Evolutionary conservation across 2,888 invertebrate species (phyloP), one percentile per base, ranked within the genome.

Genomic region (Uropetala carovei): DNA sequence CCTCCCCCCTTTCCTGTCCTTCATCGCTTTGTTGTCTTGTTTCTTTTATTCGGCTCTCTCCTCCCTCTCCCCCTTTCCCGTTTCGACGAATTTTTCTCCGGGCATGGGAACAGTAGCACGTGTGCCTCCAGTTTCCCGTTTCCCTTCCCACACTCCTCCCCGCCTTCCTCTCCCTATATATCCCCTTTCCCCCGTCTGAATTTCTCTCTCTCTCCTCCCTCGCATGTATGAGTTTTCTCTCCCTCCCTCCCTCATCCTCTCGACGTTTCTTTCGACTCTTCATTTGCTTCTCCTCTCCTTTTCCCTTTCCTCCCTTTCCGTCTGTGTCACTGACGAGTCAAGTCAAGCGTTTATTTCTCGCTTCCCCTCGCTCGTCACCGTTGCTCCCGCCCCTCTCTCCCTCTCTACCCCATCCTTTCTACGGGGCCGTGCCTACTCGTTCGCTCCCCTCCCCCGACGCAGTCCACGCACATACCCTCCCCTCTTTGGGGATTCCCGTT

Each of bases 101-200:
- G 60, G 86, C 86, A 89, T 89, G 89, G 89, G 89, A 89, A 89
- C 68, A 14, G 64, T 10, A 64, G 43, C 89, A 89, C 89, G 68
- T 89, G 89, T 64, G 30, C 60, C 16, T 59, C 27, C 57, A 18
- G 0, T 16, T 68, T 68, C 68, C 18, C 68, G 68, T 68, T 68
- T 7, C 30, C 9, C 89, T 27, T 18, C 64, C 60, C 16, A 10
- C 30, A 30, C 30, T 60, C 22, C 27, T 18, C 86, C 27, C 86
- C 85, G n/a, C 22, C 56, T 58, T 22, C 16, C 85, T 27, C 84
- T n/a, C 59, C 22, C 56, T 13, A 8, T n/a, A 13, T 27, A 13
- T 59, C 27, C 58, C 13, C 7, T 5, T 4, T 27, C 64, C 59
- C 27, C 22, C 27, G 27, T 43, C 43, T 4, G 16, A n/a, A n/a